These are phyloP conservation scores for Norana najaformis DNA, from an alignment of 2,888 invertebrate genomes.

Conservation along the genomic window DNA sequence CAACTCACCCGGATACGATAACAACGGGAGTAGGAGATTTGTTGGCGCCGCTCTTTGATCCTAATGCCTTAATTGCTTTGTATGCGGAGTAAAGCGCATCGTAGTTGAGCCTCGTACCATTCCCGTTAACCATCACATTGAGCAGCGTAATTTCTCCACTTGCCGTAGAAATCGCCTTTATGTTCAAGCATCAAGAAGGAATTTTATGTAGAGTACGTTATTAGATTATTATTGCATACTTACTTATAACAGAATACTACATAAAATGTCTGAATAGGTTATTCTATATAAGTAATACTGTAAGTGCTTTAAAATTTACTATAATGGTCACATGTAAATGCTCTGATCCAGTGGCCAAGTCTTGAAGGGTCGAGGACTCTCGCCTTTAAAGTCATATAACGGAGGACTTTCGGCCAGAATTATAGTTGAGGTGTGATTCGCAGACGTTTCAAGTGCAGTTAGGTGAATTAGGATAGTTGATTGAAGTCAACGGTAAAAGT, in stretches of 20 bases:
- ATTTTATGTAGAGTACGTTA: neutral
- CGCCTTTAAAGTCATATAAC: too few relatives aligned
- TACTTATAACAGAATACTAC: neutral
- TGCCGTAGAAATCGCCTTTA: neutral
- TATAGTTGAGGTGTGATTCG: too few relatives aligned
- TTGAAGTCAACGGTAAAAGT: too few relatives aligned
- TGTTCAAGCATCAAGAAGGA: neutral
- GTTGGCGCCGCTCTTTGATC: neutral
- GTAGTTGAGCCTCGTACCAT: neutral
- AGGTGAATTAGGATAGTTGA: too few relatives aligned
- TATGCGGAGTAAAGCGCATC: neutral
- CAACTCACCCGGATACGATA: neutral
- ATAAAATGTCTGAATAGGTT: neutral
- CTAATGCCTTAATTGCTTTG: neutral
- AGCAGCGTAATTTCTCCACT: neutral
- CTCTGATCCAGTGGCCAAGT: neutral
- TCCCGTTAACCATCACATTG: neutral
- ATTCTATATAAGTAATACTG: neutral
- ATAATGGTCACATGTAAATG: neutral
- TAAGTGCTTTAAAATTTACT: neutral
- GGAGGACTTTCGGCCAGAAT: too few relatives aligned
- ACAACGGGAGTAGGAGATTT: neutral
- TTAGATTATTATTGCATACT: neutral
- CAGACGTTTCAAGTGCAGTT: too few relatives aligned
- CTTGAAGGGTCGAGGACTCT: too few relatives aligned